A percentile compares a stretch with the other conserved stretches of the same genome.
These are phyloP conservation scores for Steinernema feltiae DNA, from an alignment of 1,140 invertebrate genomes.

Conservation along the genomic window DNA sequence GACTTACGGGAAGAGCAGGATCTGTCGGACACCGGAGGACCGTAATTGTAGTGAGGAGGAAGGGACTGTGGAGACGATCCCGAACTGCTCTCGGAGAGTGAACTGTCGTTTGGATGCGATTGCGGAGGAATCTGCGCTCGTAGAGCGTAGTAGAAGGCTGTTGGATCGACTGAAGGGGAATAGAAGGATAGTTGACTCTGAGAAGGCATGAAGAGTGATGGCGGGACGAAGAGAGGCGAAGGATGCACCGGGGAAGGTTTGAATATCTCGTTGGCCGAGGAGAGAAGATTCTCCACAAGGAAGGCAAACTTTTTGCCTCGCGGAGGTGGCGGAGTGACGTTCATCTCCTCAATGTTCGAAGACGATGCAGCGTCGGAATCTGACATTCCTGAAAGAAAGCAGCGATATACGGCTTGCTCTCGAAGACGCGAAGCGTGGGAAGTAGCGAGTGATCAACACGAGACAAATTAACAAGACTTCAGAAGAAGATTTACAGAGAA, in stretches of 20 bases:
- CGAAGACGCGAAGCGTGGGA: background rate
- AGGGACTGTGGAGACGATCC: conserved; percentile 29
- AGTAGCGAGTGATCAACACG: background rate
- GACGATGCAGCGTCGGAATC: background rate
- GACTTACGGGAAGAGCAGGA: background rate
- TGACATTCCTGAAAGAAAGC: conserved; percentile 2
- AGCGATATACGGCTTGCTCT: background rate
- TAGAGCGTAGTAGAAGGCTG: background rate
- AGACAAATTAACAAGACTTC: background rate
- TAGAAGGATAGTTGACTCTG: background rate
- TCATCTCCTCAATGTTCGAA: background rate
- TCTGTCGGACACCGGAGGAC: conserved; percentile 22
- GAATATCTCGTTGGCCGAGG: background rate
- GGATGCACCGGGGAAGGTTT: background rate
- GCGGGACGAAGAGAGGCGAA: background rate
- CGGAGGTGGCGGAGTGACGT: background rate
- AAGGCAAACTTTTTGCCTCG: background rate
- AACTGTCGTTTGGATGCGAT: background rate
- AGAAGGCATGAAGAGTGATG: background rate
- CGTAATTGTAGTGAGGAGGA: conserved; percentile 22
- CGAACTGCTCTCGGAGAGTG: background rate
- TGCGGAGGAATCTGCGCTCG: background rate
- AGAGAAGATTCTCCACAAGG: background rate
- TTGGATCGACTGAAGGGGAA: background rate
- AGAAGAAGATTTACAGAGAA: background rate